Evolutionary conservation across 2,113 vertebrate genomes (phyloP), one percentile per base, ranked within the genome.

Genomic region (Leptobrachium leishanense): DNA sequence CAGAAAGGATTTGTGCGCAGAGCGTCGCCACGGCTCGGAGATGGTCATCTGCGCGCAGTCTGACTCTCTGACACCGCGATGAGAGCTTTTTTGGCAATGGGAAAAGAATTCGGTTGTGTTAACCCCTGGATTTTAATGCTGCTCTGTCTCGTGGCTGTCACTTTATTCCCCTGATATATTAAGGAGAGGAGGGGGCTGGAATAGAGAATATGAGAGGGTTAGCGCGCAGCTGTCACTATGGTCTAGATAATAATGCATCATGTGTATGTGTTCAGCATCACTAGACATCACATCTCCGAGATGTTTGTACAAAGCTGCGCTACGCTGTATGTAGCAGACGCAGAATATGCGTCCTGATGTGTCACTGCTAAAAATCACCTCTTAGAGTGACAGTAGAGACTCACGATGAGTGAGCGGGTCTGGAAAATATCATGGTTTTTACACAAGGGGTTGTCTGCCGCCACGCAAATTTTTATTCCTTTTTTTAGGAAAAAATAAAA

Each of bases 141-240:
- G 77, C 65, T 44, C 41, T 73, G 77, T 73, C 70, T 79, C 63
- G 77, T 79, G 77, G 39, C 69, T 73, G 68, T 77, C 76, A 70
- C 54, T 46, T 69, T 71, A 31, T 31, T 39, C 59, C 20, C 0
- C 13, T 31, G 55, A 77, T 59, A 77, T 77, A 41, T 62, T 70
- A 59, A 43, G 20, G 43, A 6, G 59, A 43, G 75, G 40, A 2
- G n/a, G 75, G 65, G 75, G 54, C 9, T 8, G 20, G 74, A 4
- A 44, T 13, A 68, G 73, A 12, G 73, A 76, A 76, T 67, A 64
- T 67, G 20, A 31, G 20, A 15, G 55, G 74, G 74, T 54, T 39
- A 46, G 76, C 43, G 76, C 15, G 76, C 76, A 77, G 76, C 76
- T 77, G 76, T 77, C 67, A 62, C 41, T 53, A 8, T 50, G 67